Conservation (phyloP, 2,113 vertebrate genomes). For the Ardeotis arabs region DNA sequence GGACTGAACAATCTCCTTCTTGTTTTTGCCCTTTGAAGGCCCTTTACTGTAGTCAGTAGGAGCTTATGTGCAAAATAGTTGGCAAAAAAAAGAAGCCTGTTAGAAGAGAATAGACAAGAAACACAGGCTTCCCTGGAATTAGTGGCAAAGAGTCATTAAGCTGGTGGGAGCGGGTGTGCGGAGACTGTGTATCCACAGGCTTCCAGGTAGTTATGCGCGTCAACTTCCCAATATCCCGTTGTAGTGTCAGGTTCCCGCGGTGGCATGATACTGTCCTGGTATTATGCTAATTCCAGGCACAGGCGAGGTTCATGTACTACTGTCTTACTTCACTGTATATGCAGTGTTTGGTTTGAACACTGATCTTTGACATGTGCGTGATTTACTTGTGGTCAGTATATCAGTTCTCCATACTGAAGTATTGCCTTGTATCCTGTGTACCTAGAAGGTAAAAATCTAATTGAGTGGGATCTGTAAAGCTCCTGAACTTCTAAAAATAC, state of each 20-base stretch:
- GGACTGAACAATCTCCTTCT: conserved; percentile 33
- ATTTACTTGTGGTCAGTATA: neutral
- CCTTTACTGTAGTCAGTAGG: conserved; percentile 8
- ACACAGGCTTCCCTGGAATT: neutral
- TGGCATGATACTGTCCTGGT: neutral
- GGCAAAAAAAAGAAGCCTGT: neutral
- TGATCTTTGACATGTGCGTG: neutral
- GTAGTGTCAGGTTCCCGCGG: neutral
- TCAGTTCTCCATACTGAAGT: neutral
- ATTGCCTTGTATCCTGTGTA: neutral
- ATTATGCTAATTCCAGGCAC: neutral
- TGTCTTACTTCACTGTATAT: accelerated
- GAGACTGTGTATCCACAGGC: neutral
- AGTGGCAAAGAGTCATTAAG: neutral
- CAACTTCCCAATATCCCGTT: accelerated
- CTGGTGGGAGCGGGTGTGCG: neutral
- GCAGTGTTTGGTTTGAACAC: neutral
- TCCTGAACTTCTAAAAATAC: neutral
- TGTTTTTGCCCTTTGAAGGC: conserved; percentile 48
- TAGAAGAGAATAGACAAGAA: conserved; percentile 3
- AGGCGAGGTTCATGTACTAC: neutral
- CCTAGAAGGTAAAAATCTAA: neutral
- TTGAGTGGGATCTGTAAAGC: accelerated
- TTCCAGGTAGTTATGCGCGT: neutral
- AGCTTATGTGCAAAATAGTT: conserved; percentile 11